Percentiles rank a stretch among this genome's conserved stretches.
Evolutionary conservation across 2,797 vertebrate genomes (phyloP).

Genomic region (Eulemur albifrons): DNA sequence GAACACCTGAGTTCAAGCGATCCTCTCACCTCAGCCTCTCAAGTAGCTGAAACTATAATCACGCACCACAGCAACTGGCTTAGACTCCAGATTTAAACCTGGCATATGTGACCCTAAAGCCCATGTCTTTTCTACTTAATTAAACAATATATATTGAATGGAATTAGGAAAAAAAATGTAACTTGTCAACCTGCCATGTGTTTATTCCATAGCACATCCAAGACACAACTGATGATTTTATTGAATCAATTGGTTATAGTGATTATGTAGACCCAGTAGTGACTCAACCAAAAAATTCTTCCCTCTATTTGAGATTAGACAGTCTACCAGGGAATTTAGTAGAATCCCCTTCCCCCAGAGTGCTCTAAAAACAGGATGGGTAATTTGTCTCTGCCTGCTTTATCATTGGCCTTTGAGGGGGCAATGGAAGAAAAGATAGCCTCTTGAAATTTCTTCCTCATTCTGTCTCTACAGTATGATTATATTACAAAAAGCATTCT

Average conservation of each 20-base stretch:
- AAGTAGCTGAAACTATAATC: not conserved
- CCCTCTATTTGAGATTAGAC: not conserved
- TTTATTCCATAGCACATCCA: not conserved
- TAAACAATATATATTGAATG: not conserved
- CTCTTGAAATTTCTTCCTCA: conserved; percentile 23
- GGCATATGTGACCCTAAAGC: not conserved
- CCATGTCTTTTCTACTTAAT: not conserved
- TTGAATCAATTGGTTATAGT: not conserved
- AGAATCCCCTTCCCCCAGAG: not conserved
- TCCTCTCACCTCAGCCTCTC: not conserved
- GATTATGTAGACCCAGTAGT: not conserved
- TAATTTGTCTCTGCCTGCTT: conserved; percentile 14
- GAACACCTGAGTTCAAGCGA: not conserved
- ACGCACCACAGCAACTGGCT: not conserved
- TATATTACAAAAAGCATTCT: not conserved
- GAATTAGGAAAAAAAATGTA: not conserved
- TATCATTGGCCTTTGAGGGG: not conserved
- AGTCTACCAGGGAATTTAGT: not conserved
- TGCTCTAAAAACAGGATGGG: not conserved
- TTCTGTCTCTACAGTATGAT: not conserved
- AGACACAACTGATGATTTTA: not conserved
- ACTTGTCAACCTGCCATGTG: not conserved
- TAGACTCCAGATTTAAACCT: not conserved
- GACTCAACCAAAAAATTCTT: not conserved
- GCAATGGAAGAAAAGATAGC: not conserved